Base-by-base conservation (phyloP, 2,113 vertebrate species). In the Salminus brasiliensis region DNA sequence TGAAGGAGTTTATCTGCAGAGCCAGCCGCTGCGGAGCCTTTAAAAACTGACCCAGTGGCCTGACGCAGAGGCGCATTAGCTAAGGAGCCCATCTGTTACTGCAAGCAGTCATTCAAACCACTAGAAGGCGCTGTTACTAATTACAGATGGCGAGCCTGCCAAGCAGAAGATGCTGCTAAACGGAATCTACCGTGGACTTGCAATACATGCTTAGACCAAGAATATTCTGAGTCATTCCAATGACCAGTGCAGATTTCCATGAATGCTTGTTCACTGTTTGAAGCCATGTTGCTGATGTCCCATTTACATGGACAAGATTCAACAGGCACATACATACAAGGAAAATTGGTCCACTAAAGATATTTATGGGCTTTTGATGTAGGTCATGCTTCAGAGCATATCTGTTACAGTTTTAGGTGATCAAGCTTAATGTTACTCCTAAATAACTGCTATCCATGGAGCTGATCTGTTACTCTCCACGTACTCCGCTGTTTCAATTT, bases 11-110 rank as follows among this genome's bases (percentile, higher is more conserved):
- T 90, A 96, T 99, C 89, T 92, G 95, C 91, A 95, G 96, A 89
- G 97, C 97, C 88, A 97, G 97, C 91, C 96, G 95, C 94, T 96
- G 95, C 23, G 97, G 97, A 88, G 97, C 97, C 84, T 99, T 99
- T 90, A 98, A 95, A 91, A 98, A 99, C 93, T 99, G 94, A 99
- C 36, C 15, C 5, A 11, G 11, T 16, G 8, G 36, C 72, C 32
- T 41, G 18, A 15, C 25, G 1, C 39, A 1, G 47, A 15, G 16
- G 3, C 39, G 16, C 2, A 47, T 8, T 27, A 36, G 45, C 29
- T 23, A 39, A 27, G 27, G 32, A 63, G n/a, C 2, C 25, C 13
- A 30, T 62, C 67, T 49, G 29, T 67, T 57, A 59, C 78, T 30
- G 21, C 59, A 73, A 53, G 25, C 72, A 41, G 47, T 60, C 45